Evolutionary conservation across 1,140 invertebrate genomes (phyloP).

Genomic region (Magallana gigas): DNA sequence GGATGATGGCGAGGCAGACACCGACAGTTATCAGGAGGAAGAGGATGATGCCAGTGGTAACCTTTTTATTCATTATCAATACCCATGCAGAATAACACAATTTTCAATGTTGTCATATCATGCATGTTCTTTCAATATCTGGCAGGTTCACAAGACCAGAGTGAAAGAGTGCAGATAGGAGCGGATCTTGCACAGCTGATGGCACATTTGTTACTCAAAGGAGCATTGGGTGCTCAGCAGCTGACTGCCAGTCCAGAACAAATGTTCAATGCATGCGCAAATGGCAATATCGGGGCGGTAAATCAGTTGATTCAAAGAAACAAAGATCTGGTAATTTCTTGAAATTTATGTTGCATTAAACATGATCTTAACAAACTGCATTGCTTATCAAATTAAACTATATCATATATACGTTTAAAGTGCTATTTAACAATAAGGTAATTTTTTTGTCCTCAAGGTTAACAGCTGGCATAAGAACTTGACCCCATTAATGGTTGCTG

Average conservation of each 20-base stretch:
- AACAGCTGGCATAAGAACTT: conserved; percentile 53
- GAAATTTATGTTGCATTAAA: no score
- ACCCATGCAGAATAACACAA: no score
- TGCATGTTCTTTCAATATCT: no score
- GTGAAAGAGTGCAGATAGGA: no score
- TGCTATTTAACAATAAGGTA: no score
- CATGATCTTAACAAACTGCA: no score
- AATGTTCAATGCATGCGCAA: conserved; percentile 55
- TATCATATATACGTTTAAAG: no score
- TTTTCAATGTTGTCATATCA: no score
- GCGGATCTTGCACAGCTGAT: conserved; percentile 58
- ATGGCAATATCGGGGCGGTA: conserved; percentile 49
- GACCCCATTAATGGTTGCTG: conserved; percentile 63
- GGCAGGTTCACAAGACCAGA: no score
- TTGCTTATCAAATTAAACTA: no score
- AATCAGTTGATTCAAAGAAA: conserved; percentile 49
- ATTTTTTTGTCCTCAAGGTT: no score
- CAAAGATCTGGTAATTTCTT: conserved; percentile 54
- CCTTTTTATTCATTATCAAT: background rate
- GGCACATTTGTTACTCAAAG: conserved; percentile 59
- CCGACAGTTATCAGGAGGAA: background rate
- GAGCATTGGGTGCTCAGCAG: conserved; percentile 14
- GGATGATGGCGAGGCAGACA: background rate
- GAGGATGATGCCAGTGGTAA: background rate
- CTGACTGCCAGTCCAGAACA: conserved; percentile 47